These are phyloP conservation scores for Melanogrammus aeglefinus DNA, from an alignment of 2,797 vertebrate species.

Conservation along the genomic window DNA sequence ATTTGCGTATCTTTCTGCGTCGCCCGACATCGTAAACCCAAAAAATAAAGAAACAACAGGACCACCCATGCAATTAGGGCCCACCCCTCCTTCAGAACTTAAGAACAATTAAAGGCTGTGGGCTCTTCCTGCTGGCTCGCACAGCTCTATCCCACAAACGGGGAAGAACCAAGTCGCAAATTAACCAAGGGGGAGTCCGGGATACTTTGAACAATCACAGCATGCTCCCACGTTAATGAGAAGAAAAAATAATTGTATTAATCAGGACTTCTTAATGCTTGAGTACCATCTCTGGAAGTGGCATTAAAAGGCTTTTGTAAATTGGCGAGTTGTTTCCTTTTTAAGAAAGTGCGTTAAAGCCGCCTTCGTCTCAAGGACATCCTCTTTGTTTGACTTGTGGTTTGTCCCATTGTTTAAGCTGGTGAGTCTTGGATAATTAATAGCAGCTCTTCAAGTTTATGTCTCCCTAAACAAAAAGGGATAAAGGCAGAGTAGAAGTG, in stretches of 20 bases:
- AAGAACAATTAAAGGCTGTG: conserved; percentile 48
- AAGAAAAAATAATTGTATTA: conserved; percentile 44
- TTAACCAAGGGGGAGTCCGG: conserved; percentile 37
- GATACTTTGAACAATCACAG: conserved; percentile 27
- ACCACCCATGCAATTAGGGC: conserved; percentile 61
- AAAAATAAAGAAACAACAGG: conserved; percentile 12
- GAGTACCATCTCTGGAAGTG: not conserved
- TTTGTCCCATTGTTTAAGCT: not conserved
- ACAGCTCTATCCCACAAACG: conserved; percentile 39
- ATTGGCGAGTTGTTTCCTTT: not conserved
- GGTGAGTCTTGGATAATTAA: not conserved
- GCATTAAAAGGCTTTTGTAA: not conserved
- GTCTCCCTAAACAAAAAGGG: not conserved
- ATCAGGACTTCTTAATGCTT: not conserved
- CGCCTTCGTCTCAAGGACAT: not conserved
- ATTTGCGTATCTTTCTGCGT: conserved; percentile 56
- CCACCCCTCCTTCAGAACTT: conserved; percentile 20
- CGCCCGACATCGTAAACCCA: conserved; percentile 34
- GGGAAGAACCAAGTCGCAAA: conserved; percentile 40
- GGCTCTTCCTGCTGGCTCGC: conserved; percentile 44
- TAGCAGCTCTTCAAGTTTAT: not conserved
- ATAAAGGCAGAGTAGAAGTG: not conserved
- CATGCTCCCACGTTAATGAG: conserved; percentile 55
- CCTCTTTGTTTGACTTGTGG: not conserved
- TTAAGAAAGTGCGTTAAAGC: not conserved